Conservation (phyloP, 1,140 invertebrate species). For the Hylaeus volcanicus region DNA sequence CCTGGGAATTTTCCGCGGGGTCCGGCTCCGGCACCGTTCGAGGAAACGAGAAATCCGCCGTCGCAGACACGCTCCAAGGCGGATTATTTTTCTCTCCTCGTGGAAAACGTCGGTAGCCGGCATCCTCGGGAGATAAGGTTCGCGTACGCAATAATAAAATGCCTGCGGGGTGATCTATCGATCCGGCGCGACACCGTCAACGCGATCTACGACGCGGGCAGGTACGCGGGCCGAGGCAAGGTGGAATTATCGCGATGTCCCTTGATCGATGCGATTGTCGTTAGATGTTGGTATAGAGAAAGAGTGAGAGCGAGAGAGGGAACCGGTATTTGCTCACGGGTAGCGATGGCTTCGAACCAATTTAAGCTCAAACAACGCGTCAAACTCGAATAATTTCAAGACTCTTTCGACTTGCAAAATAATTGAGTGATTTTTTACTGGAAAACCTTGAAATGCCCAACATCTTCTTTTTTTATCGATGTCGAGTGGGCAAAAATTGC, state of each 20-base stretch:
- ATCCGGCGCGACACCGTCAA: conserved; percentile 51
- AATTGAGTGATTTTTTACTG: no score
- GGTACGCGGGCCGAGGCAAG: conserved; percentile 54
- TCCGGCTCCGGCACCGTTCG: conserved; percentile 49
- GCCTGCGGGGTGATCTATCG: conserved; percentile 68
- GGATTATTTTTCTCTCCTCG: conserved; percentile 45
- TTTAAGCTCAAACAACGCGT: conserved; percentile 7
- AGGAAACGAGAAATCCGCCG: conserved; percentile 49
- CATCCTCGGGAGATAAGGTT: conserved; percentile 26
- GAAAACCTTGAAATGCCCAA: no score
- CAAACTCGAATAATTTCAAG: no score
- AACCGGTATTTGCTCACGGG: conserved; percentile 73
- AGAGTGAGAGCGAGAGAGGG: conserved; percentile 39
- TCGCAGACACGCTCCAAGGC: neutral
- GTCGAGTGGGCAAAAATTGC: no score
- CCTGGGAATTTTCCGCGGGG: conserved; percentile 68
- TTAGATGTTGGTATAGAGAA: conserved; percentile 71
- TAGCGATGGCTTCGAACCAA: conserved; percentile 58
- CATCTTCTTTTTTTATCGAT: no score
- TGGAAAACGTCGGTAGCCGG: conserved; percentile 30
- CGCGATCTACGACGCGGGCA: conserved; percentile 56
- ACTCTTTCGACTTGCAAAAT: no score
- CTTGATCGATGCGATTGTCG: conserved; percentile 79
- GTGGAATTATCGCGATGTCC: conserved; percentile 77
- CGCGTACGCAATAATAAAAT: conserved; percentile 64